Base-by-base conservation (phyloP, 2,113 vertebrate genomes). In the Cinclus mexicanus region DNA sequence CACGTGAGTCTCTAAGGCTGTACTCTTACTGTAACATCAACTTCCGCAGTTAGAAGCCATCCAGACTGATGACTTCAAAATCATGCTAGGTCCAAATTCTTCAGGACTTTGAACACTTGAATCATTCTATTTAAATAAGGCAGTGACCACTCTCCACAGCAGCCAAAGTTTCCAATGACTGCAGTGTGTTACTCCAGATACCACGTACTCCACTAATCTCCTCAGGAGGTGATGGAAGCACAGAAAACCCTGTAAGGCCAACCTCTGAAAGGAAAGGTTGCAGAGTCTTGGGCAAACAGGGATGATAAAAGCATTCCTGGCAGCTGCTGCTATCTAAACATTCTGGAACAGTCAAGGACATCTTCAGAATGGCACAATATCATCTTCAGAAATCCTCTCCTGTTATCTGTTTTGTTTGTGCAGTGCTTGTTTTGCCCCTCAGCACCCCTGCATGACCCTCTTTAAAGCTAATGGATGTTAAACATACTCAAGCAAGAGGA, bases 281-380 rank as follows among this genome's bases (percentile, higher is more conserved):
- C 90, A 95, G 85, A 39, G 79, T 94, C 71, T 37, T 81, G 59
- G 85, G 71, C 90, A 96, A 97, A 78, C 64, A 68, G 4, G 14
- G 76, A 96, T 60, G 94, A 96, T 96, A 94, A 96, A 96, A 97
- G 93, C 94, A 94, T 96, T 96, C 90, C 92, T 93, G 93, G 79
- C 60, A 0, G 88, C 64, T 83, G 44, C 52, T 88, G 76, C 92
- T 96, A 87, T 96, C 88, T 94, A 92, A 94, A 79, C 60, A 24
- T 94, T 90, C 94, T 95, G 85, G 65, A 92, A 90, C 56, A 88
- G 90, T 87, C 93, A 96, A 97, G 96, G 96, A 96, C 94, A 31
- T 95, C 88, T 96, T 96, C 88, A 96, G 76, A 92, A 93, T 23
- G 83, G 68, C 56, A 91, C 68, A 85, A 64, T 74, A 94, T 81